Evolutionary conservation across 2,113 vertebrate species (phyloP).

Genomic region (Athene cunicularia): DNA sequence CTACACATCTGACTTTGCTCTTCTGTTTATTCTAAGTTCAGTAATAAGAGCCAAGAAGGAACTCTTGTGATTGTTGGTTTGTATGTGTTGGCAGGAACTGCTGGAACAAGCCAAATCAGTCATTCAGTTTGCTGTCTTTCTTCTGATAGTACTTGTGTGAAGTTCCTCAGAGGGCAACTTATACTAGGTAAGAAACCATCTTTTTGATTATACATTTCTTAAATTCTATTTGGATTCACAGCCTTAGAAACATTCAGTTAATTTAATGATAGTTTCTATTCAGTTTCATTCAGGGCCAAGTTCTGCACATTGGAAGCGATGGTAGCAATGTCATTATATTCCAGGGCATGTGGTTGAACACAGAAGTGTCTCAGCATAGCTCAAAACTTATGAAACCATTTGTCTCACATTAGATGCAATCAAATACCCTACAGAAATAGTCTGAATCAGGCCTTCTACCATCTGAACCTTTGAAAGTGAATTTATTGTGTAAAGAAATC

Average conservation of each 20-base stretch:
- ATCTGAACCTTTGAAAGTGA: background rate
- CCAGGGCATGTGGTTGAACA: background rate
- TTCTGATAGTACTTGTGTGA: background rate
- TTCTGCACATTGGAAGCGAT: background rate
- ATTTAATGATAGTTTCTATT: background rate
- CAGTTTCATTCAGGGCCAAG: background rate
- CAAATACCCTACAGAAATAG: background rate
- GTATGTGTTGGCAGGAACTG: background rate
- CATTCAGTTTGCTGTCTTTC: background rate
- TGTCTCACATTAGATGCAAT: background rate
- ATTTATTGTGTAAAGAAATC: conserved; percentile 40
- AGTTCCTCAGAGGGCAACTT: background rate
- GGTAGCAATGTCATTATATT: background rate
- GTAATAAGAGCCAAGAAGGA: background rate
- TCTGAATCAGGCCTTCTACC: background rate
- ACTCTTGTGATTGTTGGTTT: background rate
- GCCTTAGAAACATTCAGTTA: background rate
- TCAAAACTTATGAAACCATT: conserved; percentile 44
- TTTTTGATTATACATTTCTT: background rate
- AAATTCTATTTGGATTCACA: background rate
- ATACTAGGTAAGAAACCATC: background rate
- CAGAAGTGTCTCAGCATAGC: background rate
- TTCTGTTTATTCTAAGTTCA: conserved; percentile 21
- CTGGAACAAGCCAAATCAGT: background rate
- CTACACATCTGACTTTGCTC: background rate